phyloP scores from a whole-genome alignment of 1,140 invertebrate species.

The Cydia amplana region DNA sequence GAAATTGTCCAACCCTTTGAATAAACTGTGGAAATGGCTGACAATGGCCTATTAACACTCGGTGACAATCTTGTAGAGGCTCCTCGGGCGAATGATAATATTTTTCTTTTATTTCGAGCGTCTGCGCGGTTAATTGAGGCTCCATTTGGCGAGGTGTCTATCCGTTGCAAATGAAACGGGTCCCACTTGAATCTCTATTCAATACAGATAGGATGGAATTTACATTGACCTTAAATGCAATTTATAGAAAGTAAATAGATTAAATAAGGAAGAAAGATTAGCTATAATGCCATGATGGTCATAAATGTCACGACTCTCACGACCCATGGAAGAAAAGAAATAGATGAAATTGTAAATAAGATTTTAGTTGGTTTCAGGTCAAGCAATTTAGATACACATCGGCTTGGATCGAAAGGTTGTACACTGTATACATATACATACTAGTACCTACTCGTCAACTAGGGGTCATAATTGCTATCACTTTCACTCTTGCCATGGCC shows the following conservation, averaged over 20 bases:
- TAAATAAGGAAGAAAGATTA: background rate
- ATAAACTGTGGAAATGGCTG: constrained; percentile 60
- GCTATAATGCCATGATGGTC: background rate
- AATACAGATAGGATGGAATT: background rate
- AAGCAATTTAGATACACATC: too few relatives aligned
- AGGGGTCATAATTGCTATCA: too few relatives aligned
- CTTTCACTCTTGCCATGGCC: too few relatives aligned
- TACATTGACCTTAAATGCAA: background rate
- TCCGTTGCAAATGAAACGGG: constrained; percentile 35
- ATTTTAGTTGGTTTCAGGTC: too few relatives aligned
- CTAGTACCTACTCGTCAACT: too few relatives aligned
- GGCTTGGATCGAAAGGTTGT: too few relatives aligned
- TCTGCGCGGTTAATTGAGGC: constrained; percentile 59
- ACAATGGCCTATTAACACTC: constrained; percentile 67
- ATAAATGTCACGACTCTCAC: background rate
- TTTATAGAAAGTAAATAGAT: background rate
- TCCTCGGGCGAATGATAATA: constrained; percentile 56
- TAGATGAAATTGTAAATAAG: too few relatives aligned
- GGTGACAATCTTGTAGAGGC: constrained; percentile 60
- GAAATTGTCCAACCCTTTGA: constrained; percentile 63
- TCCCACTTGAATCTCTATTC: constrained; percentile 4
- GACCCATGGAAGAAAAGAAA: too few relatives aligned
- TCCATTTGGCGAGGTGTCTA: constrained; percentile 50
- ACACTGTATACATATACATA: too few relatives aligned
- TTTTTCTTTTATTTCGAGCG: constrained; percentile 64